Conservation (phyloP, 2,113 vertebrate species). For the Thalassarche chlororhynchos region DNA sequence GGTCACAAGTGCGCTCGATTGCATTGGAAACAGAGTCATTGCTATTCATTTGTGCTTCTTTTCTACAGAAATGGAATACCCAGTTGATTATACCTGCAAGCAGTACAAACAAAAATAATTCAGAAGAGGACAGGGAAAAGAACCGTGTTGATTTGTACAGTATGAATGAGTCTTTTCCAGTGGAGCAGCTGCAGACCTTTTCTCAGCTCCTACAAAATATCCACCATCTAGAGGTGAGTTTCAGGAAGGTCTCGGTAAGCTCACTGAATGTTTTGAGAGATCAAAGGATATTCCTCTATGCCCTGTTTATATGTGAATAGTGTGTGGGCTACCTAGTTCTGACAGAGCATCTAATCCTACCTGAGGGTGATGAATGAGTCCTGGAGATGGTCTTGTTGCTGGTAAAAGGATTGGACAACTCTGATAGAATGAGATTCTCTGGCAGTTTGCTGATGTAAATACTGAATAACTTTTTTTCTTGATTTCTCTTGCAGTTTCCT, state of each 20-base stretch:
- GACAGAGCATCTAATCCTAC: background rate
- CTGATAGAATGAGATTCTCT: background rate
- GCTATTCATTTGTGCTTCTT: background rate
- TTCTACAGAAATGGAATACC: constrained; percentile 80
- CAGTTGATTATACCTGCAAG: constrained; percentile 71
- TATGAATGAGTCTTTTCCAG: constrained; percentile 60
- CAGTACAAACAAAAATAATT: background rate
- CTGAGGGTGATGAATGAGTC: background rate
- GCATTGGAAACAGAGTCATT: background rate
- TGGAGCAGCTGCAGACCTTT: constrained; percentile 85
- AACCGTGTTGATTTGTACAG: background rate
- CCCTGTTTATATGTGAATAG: background rate
- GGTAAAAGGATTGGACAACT: background rate
- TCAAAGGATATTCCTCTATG: background rate
- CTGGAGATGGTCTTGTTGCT: background rate
- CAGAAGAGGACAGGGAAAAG: background rate
- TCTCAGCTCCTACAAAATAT: constrained; percentile 87
- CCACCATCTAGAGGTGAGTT: constrained; percentile 85
- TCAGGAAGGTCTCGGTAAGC: background rate
- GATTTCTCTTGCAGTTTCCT: constrained; percentile 81
- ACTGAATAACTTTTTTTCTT: background rate
- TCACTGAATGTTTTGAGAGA: background rate
- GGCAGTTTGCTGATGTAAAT: background rate
- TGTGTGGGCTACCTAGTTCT: background rate
- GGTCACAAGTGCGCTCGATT: background rate